Evolutionary conservation across 2,113 vertebrate genomes (phyloP), one percentile per base, ranked within the genome.

Genomic region (Rhynchopsitta pachyrhyncha): DNA sequence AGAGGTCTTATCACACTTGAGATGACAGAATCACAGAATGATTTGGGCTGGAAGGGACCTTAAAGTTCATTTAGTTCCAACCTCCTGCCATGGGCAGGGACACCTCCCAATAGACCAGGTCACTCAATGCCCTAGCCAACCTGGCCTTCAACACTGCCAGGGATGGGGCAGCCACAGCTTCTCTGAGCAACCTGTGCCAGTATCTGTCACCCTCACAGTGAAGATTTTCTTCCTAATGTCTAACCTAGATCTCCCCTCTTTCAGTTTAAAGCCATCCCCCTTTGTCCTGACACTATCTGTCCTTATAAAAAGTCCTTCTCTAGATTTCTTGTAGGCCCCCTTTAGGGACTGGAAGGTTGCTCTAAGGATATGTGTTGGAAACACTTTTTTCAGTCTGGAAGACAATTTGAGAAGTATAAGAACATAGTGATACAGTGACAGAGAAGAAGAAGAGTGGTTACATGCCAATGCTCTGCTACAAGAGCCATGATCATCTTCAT

Each of bases 401-500:
- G 24, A 20, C 11, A 28, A 28, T 29, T 39, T 67, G 24, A 78
- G 49, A 86, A 42, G 33, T 2, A 24, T 6, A 83, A 80, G 22
- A 76, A 83, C 0, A 0, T 1, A 24, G 44, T 5, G 6, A 46
- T n/a, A 42, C 3, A 42, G n/a, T 9, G 29, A 23, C 18, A 31
- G 0, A 33, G 9, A 68, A 52, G 42, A 63, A 53, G 37, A 62
- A 37, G 8, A 49, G 53, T 25, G 25, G 19, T 23, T 55, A 53
- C 3, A 11, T 0, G 1, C 7, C 2, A 2, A 49, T 66, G 37
- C 4, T 16, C 37, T 20, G 8, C 10, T 0, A 1, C 62, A 37
- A 39, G 12, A 53, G 5, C 20, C 33, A 27, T 4, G 20, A n/a
- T 35, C 3, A 1, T 11, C 24, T 50, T 42, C n/a, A 28, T 18